Percentiles rank a stretch among this genome's conserved stretches.
phyloP scores from a whole-genome alignment of 2,797 vertebrate species.

The Apogon hyalosoma region DNA sequence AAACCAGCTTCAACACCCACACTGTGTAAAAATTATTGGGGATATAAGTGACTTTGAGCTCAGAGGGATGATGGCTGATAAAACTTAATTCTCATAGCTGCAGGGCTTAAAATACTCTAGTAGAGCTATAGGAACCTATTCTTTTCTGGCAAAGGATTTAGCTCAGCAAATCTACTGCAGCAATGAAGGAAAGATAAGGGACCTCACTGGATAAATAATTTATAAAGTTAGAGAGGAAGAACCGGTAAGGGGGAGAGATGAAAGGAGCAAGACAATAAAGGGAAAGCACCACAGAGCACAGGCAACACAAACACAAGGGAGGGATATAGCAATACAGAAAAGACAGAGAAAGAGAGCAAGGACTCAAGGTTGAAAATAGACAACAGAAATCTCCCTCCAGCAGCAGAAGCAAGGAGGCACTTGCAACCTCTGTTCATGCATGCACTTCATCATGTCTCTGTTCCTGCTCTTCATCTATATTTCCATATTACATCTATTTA shows the following conservation, averaged over 20 bases:
- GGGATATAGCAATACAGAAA: slow-evolving; percentile 22
- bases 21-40: slow-evolving; percentile 2
- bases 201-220: slow-evolving; percentile 75
- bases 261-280: slow-evolving; percentile 45
- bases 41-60: slow-evolving; percentile 30
- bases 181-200: slow-evolving; percentile 66
- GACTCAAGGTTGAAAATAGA: slow-evolving; percentile 65
- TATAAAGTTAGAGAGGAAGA: slow-evolving; percentile 51
- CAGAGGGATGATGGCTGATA: slow-evolving; percentile 28
- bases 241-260: slow-evolving; percentile 40
- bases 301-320: slow-evolving; percentile 33
- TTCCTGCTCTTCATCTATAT: slow-evolving; percentile 9
- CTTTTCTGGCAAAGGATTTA: slow-evolving; percentile 61
- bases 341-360: slow-evolving; percentile 18
- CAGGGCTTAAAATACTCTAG: slow-evolving; percentile 54
- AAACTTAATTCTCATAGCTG: slow-evolving; percentile 52
- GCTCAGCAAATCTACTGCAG: slow-evolving; percentile 59
- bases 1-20: slow-evolving; percentile 13
- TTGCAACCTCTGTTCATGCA: slow-evolving; percentile 15
- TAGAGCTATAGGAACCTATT: slow-evolving; percentile 46
- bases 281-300: slow-evolving; percentile 24
- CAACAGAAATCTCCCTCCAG: slow-evolving; percentile 52
- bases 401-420: slow-evolving; percentile 39
- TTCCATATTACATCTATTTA: slow-evolving; percentile 30
- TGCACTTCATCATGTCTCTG: slow-evolving; percentile 18